Percentiles rank a stretch among this genome's conserved stretches.
phyloP scores from a whole-genome alignment of 2,888 invertebrate genomes.

The Caprella mutica region DNA sequence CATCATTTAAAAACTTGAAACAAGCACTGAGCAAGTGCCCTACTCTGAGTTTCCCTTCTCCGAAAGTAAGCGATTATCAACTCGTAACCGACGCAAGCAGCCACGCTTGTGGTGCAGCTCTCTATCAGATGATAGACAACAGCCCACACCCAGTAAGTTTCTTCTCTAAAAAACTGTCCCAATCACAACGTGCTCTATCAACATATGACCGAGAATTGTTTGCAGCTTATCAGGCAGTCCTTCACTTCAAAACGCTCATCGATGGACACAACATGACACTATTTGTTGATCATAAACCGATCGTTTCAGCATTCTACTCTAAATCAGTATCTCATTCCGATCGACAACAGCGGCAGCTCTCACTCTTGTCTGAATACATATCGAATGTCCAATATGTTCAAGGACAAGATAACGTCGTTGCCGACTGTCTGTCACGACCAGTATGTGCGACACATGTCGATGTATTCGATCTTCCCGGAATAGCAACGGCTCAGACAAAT shows the following conservation, averaged over 20 bases:
- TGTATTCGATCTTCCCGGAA: too few species aligned
- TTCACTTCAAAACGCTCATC: conserved; percentile 39
- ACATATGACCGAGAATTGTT: too few species aligned
- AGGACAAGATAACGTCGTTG: conserved; percentile 8
- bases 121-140: conserved; percentile 7
- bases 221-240: conserved; percentile 4
- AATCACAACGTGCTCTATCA: neutral
- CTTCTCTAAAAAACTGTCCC: conserved; percentile 9
- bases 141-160: neutral
- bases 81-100: conserved; percentile 2
- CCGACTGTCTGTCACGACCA: neutral
- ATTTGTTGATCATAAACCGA: conserved; percentile 13
- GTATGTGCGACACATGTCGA: too few species aligned
- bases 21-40: neutral
- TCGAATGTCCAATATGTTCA: neutral
- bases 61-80: neutral
- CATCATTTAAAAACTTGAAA: neutral
- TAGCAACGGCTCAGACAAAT: neutral
- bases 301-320: conserved; percentile 5
- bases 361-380: neutral
- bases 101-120: neutral
- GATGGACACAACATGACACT: neutral
- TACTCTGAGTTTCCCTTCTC: neutral
- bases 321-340: conserved; percentile 2
- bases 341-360: conserved; percentile 7